These are phyloP conservation scores for Strigamia transsilvanica DNA, from an alignment of 2,888 invertebrate species.

Conservation along the genomic window DNA sequence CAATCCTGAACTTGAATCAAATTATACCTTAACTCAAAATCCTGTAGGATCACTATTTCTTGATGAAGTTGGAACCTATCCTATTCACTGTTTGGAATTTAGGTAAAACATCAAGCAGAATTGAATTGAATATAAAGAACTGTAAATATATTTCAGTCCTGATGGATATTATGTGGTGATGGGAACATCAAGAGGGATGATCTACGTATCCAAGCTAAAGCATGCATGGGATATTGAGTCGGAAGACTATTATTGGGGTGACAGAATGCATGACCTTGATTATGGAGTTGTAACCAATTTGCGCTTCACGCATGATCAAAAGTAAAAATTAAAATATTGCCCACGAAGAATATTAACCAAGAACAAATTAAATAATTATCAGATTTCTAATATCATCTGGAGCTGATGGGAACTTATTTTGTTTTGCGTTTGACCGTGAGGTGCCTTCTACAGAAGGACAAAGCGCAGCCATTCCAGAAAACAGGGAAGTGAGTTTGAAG, in stretches of 20 bases:
- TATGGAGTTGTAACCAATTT: background rate
- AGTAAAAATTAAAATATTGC: background rate
- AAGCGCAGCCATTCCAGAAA: background rate
- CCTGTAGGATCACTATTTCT: background rate
- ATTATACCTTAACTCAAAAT: background rate
- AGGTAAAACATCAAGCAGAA: background rate
- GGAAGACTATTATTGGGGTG: background rate
- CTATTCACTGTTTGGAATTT: constrained; percentile 5
- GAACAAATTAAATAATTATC: background rate
- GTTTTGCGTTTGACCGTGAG: background rate
- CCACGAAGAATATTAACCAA: background rate
- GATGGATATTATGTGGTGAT: background rate
- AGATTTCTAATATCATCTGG: constrained; percentile 2
- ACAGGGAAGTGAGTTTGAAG: background rate
- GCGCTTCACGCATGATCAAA: constrained; percentile 17
- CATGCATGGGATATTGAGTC: background rate
- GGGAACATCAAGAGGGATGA: background rate
- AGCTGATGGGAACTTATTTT: background rate
- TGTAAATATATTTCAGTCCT: background rate
- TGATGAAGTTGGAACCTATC: background rate
- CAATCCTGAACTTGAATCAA: background rate
- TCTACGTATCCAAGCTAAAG: background rate
- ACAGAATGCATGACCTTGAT: constrained; percentile 35
- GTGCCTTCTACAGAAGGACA: background rate
- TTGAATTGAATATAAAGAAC: background rate